These are phyloP conservation scores for Haplochromis vanheusdeni DNA, from an alignment of 2,113 vertebrate genomes.

Conservation along the genomic window DNA sequence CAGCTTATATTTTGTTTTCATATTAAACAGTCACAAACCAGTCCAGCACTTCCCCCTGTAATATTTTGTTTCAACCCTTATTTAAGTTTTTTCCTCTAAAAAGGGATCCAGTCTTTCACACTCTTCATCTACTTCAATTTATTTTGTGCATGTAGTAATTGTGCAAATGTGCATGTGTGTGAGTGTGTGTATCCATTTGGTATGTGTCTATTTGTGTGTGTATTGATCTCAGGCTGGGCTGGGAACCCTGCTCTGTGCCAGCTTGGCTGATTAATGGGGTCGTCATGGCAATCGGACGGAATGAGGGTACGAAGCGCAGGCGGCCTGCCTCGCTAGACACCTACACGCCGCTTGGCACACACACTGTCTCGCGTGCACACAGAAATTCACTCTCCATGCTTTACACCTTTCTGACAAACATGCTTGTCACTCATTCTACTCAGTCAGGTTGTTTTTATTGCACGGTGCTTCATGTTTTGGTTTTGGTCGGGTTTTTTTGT, in stretches of 20 bases:
- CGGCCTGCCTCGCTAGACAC: slow-evolving; percentile 80
- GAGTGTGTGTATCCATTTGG: not conserved
- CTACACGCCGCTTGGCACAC: slow-evolving; percentile 72
- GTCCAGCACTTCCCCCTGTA: not conserved
- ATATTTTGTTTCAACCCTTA: not conserved
- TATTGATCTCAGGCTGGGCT: slow-evolving; percentile 98
- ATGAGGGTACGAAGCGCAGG: slow-evolving; percentile 91
- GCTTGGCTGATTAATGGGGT: slow-evolving; percentile 99
- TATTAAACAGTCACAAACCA: not conserved
- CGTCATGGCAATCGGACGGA: slow-evolving; percentile 96
- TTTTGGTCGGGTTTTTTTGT: not conserved
- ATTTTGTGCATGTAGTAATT: not conserved
- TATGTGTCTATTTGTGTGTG: slow-evolving; percentile 70
- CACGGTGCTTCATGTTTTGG: not conserved
- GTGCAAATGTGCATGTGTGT: not conserved
- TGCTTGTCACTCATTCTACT: slow-evolving; percentile 31
- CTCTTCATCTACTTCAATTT: not conserved
- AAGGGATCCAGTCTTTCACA: not conserved
- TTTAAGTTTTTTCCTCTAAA: not conserved
- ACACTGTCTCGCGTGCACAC: not conserved
- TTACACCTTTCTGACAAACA: slow-evolving; percentile 33
- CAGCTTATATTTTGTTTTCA: not conserved
- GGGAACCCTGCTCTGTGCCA: slow-evolving; percentile 93
- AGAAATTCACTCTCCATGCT: slow-evolving; percentile 21
- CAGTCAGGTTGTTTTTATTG: slow-evolving; percentile 3